Base-by-base conservation (phyloP, 2,888 invertebrate species). In the Lottia scabra region DNA sequence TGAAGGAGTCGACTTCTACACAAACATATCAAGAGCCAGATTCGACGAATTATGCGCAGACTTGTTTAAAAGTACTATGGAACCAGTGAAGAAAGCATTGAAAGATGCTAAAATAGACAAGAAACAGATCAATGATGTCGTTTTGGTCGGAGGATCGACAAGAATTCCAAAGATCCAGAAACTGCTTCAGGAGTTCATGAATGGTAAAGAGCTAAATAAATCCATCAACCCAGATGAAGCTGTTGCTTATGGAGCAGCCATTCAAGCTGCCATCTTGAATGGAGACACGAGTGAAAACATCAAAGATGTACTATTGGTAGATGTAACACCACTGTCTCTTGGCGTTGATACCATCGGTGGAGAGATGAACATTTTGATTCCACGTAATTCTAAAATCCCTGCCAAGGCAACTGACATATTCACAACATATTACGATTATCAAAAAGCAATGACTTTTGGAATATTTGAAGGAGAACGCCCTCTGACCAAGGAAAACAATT, bases 151-250 rank as follows among this genome's bases (percentile, higher is more conserved):
- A 81, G 97, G 96, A 69, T 97, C 97, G 64, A 98, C 98, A 46
- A 94, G 98, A 90, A 98, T 98, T 86, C 98, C 98, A 68, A 97
- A 97, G 91, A 95, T 98, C 81, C 98, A 98, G 91, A 96, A 97
- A 89, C 92, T 98, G 76, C 92, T 98, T 75, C 96, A 97, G 66
- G 84, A 84, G 26, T 86, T 82, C 72, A 81, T 82, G 79, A 76
- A 76, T 66, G 94, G 92, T 12, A 97, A 97, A 91, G 97, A 97
- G 91, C 92, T 98, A 79, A 98, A 98, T 93, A 96, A 97, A 89
- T 95, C 93, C 56, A 97, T 98, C 92, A 97, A 98, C 90, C 84
- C 68, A 6, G 38, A 38, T 38, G 38, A 38, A 38, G 38, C 38
- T 38, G 38, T 38, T 4, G 38, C 38, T 38, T 38, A 38, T 38